Conservation (phyloP, 2,113 vertebrate genomes). For the Patagioenas fasciata region DNA sequence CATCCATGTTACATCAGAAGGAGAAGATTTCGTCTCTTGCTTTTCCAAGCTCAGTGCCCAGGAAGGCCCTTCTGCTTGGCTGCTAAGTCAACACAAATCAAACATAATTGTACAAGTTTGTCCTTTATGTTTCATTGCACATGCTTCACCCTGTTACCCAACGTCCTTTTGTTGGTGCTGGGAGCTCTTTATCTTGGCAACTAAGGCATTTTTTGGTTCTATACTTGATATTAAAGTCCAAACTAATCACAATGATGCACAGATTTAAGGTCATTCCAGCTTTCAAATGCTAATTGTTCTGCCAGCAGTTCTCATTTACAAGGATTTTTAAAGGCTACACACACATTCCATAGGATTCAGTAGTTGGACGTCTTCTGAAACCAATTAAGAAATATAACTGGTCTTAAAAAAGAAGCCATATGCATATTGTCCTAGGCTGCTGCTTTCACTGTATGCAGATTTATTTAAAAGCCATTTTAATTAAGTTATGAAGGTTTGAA, state of each 20-base stretch:
- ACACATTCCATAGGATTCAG: slow-evolving; percentile 75
- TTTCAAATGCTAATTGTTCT: slow-evolving; percentile 91
- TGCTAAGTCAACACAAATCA: slow-evolving; percentile 77
- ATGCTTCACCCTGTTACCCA: slow-evolving; percentile 70
- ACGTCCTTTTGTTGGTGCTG: slow-evolving; percentile 61
- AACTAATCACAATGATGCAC: slow-evolving; percentile 82
- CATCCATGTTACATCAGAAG: background rate
- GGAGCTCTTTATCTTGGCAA: slow-evolving; percentile 71
- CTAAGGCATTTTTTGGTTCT: slow-evolving; percentile 50
- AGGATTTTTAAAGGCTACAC: slow-evolving; percentile 82
- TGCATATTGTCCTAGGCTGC: background rate
- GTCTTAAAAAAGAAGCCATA: slow-evolving; percentile 20
- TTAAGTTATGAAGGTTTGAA: background rate
- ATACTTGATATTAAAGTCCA: slow-evolving; percentile 75
- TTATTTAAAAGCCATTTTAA: slow-evolving; percentile 18
- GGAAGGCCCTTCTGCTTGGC: slow-evolving; percentile 62
- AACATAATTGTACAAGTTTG: slow-evolving; percentile 72
- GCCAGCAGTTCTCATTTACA: slow-evolving; percentile 85
- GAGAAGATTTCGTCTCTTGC: slow-evolving; percentile 16
- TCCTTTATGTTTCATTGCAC: slow-evolving; percentile 86
- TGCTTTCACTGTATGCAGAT: background rate
- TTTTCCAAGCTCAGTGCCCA: slow-evolving; percentile 38
- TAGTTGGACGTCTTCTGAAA: slow-evolving; percentile 60
- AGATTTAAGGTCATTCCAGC: slow-evolving; percentile 86
- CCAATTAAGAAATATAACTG: slow-evolving; percentile 60